phyloP scores from a whole-genome alignment of 2,113 vertebrate genomes.

The Scytalopus superciliaris region DNA sequence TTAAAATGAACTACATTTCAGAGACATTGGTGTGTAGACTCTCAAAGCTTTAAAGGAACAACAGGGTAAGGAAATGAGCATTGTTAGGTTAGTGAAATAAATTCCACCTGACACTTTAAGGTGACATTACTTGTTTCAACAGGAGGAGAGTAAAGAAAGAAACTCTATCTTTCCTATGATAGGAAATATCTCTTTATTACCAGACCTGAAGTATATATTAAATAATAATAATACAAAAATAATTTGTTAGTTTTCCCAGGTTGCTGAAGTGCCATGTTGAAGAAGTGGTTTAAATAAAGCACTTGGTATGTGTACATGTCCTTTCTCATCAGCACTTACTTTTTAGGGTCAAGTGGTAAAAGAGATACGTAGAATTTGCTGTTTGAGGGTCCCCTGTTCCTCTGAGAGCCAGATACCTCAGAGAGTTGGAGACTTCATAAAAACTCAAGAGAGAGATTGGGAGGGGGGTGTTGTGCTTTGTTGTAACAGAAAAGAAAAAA shows the following conservation, averaged over 20 bases:
- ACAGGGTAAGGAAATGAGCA: conserved; percentile 26
- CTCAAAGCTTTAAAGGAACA: conserved; percentile 8
- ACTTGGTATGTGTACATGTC: background rate
- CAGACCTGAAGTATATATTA: background rate
- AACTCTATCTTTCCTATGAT: background rate
- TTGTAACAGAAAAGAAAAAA: background rate
- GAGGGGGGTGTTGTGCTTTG: background rate
- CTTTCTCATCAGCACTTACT: background rate
- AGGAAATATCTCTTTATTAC: background rate
- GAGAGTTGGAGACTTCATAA: background rate
- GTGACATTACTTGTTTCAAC: conserved; percentile 6
- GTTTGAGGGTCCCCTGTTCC: background rate
- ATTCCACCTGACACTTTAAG: conserved; percentile 4
- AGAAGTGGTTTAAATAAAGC: background rate
- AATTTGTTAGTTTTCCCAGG: background rate
- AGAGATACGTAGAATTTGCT: background rate
- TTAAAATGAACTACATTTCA: conserved; percentile 1
- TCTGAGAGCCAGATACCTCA: background rate
- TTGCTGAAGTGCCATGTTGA: background rate
- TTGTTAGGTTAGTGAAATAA: conserved; percentile 19
- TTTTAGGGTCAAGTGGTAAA: background rate
- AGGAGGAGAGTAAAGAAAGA: background rate
- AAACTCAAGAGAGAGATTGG: background rate
- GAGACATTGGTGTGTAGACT: background rate
- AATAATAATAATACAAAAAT: background rate